Conservation (phyloP, 2,888 invertebrate species). For the Monopis laevigella region DNA sequence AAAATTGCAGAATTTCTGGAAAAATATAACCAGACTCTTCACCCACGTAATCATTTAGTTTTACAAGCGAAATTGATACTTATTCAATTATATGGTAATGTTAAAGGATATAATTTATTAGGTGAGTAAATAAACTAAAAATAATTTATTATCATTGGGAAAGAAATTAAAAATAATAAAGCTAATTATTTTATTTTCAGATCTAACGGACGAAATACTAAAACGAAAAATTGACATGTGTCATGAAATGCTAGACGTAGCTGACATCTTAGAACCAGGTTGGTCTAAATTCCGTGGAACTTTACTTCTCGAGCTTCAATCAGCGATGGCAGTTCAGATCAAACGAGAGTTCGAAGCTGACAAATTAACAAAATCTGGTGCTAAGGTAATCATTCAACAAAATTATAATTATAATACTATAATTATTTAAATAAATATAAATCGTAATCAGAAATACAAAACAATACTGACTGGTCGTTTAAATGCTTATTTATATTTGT, state of each 20-base stretch:
- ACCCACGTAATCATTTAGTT: slow-evolving; percentile 73
- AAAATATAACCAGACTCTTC: slow-evolving; percentile 70
- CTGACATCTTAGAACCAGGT: slow-evolving; percentile 73
- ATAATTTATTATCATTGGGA: slow-evolving; percentile 10
- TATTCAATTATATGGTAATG: slow-evolving; percentile 74
- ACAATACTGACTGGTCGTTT: too few species aligned
- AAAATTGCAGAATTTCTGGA: slow-evolving; percentile 71
- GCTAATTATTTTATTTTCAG: slow-evolving; percentile 34
- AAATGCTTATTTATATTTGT: too few species aligned
- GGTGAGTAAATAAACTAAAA: slow-evolving; percentile 43
- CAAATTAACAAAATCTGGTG: slow-evolving; percentile 58
- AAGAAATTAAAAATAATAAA: slow-evolving; percentile 10
- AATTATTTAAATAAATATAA: too few species aligned
- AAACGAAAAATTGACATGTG: slow-evolving; percentile 72
- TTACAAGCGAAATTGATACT: slow-evolving; percentile 75
- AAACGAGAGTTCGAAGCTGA: slow-evolving; percentile 61
- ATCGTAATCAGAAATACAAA: too few species aligned
- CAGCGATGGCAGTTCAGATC: slow-evolving; percentile 67
- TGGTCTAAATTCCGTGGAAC: slow-evolving; percentile 71
- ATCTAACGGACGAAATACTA: slow-evolving; percentile 63
- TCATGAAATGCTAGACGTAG: slow-evolving; percentile 71
- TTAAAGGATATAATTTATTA: slow-evolving; percentile 59
- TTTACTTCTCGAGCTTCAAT: slow-evolving; percentile 72
- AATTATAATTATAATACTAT: too few species aligned
- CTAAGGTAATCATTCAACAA: slow-evolving; percentile 59